These are phyloP conservation scores for Misgurnus anguillicaudatus DNA, from an alignment of 2,113 vertebrate genomes.

Conservation along the genomic window DNA sequence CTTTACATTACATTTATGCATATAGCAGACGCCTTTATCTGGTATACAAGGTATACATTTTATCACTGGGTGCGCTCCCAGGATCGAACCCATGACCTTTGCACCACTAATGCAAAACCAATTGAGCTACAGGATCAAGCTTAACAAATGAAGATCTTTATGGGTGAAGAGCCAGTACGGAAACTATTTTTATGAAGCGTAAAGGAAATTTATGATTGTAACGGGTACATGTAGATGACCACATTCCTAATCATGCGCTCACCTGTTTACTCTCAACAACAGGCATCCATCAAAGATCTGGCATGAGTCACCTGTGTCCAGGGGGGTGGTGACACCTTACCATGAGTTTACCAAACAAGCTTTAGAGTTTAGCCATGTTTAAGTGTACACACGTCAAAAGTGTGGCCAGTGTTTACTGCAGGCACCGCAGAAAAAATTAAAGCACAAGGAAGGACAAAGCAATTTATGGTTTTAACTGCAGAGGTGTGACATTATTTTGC, in stretches of 20 bases:
- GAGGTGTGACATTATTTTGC: neutral
- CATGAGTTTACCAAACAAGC: slow-evolving; percentile 60
- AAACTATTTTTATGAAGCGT: neutral
- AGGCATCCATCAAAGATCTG: neutral
- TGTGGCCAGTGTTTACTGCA: slow-evolving; percentile 46
- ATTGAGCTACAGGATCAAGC: neutral
- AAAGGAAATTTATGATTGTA: neutral
- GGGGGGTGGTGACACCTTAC: slow-evolving; percentile 38
- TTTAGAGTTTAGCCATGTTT: slow-evolving; percentile 52
- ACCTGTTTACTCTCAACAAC: slow-evolving; percentile 57
- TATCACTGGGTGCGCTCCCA: no score
- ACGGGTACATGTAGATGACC: slow-evolving; percentile 26
- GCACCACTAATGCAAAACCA: no score
- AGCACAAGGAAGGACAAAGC: neutral
- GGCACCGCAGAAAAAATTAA: slow-evolving; percentile 22
- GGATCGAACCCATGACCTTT: no score
- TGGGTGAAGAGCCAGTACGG: neutral
- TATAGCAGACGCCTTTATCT: no score
- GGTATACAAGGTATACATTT: no score
- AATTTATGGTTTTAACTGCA: neutral
- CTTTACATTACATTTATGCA: no score
- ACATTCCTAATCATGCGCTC: slow-evolving; percentile 18
- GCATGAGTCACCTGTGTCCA: slow-evolving; percentile 43
- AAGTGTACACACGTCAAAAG: slow-evolving; percentile 54
- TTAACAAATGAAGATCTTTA: neutral